Evolutionary conservation across 2,888 invertebrate genomes (phyloP), one percentile per base, ranked within the genome.

Genomic region (Macaria notata): DNA sequence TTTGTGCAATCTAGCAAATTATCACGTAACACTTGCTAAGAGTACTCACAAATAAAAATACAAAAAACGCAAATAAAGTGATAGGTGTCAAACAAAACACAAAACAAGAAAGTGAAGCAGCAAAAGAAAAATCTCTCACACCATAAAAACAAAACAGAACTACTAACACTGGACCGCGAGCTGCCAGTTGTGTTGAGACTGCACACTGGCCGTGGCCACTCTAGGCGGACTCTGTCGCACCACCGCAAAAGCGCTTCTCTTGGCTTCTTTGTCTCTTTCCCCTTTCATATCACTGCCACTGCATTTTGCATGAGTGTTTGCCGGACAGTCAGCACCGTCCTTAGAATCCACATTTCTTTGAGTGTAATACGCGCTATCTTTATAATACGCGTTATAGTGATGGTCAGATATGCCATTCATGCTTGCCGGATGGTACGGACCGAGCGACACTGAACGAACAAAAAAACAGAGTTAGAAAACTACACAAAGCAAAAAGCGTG

Each of bases 131-230:
- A 65, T 62, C 59, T 54, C 53, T 54, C 66, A 69, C 69, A 72
- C 68, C 2, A 70, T 57, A 7, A 57, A 65, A 61, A 56, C 46
- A 76, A 73, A 41, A 76, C 78, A 73, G 72, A 84, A 77, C 92
- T 93, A 93, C 93, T 93, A 93, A 93, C 93, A 93, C 82, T 94
- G 93, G 75, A 93, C 94, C 73, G 93, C 88, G 80, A 94, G 92
- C 83, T 93, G 93, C 93, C 94, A 94, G 86, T 87, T 84, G 62
- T 84, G 84, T 68, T 63, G 62, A 49, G 62, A 59, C 46, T 84
- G 85, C 55, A 76, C 79, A 82, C 79, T 81, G 2, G 19, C 19
- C 19, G 19, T 19, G 75, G 75, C 68, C 73, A 75, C 83, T 81
- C 92, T 88, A 81, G 93, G 91, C 83, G 92, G 92, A 84, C 87